Conservation (phyloP, 2,797 vertebrate genomes). For the Gallirallus australis region DNA sequence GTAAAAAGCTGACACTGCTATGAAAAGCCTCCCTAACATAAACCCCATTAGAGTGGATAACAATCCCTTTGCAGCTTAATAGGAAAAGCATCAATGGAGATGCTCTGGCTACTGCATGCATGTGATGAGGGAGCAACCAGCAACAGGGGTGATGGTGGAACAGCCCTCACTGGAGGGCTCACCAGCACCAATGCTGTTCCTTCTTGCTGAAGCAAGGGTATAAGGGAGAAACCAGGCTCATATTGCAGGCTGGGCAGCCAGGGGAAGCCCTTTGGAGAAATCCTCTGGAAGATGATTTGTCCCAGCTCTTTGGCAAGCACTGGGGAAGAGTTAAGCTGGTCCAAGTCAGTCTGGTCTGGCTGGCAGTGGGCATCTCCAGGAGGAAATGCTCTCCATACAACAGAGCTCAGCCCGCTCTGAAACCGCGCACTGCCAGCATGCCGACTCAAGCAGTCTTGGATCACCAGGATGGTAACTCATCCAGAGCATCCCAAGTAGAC, state of each 20-base stretch:
- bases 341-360: background rate
- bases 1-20: background rate
- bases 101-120: background rate
- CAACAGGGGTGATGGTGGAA: background rate
- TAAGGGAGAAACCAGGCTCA: background rate
- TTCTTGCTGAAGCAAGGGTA: background rate
- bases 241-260: background rate
- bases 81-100: background rate
- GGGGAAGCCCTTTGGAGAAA: conserved; percentile 21
- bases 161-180: background rate
- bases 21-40: background rate
- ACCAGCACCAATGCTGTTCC: background rate
- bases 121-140: background rate
- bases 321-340: background rate
- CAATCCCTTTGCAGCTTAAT: background rate
- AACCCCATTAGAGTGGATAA: accelerated
- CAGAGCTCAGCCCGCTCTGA: background rate
- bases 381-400: background rate
- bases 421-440: background rate
- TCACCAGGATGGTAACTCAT: background rate
- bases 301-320: background rate
- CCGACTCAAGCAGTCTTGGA: background rate
- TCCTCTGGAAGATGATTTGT: background rate
- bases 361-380: background rate
- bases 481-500: background rate